Conservation (phyloP, 2,888 invertebrate genomes). For the Ophonus ardosiacus region DNA sequence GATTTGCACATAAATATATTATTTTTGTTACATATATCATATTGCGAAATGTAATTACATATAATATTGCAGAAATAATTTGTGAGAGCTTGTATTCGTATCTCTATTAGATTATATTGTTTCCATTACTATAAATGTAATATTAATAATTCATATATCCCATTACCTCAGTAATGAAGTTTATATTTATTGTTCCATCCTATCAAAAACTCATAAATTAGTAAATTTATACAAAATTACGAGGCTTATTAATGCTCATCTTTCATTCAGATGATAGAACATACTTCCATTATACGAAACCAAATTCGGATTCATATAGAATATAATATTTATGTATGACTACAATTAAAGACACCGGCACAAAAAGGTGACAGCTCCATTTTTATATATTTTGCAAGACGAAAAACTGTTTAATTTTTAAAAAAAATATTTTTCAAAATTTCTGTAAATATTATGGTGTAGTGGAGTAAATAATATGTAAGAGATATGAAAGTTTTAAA, state of each 20-base stretch:
- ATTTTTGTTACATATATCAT: neutral
- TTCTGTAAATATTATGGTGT: no score
- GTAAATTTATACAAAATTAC: neutral
- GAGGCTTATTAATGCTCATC: neutral
- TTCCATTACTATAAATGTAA: neutral
- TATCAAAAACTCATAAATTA: neutral
- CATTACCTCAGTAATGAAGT: neutral
- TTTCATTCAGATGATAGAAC: no score
- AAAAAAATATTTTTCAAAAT: no score
- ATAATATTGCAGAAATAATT: neutral
- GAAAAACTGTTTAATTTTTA: no score
- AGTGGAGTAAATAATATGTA: no score
- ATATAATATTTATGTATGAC: no score
- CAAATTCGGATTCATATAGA: no score
- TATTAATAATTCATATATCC: neutral
- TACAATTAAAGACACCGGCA: no score
- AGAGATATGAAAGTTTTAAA: no score
- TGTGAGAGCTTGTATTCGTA: neutral
- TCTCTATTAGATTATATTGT: neutral
- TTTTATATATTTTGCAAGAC: no score
- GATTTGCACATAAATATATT: neutral
- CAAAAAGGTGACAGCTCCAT: no score
- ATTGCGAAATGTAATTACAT: neutral
- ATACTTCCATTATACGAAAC: no score
- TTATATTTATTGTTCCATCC: neutral